phyloP scores from a whole-genome alignment of 1,140 invertebrate species.

The Brachionus rubens region DNA sequence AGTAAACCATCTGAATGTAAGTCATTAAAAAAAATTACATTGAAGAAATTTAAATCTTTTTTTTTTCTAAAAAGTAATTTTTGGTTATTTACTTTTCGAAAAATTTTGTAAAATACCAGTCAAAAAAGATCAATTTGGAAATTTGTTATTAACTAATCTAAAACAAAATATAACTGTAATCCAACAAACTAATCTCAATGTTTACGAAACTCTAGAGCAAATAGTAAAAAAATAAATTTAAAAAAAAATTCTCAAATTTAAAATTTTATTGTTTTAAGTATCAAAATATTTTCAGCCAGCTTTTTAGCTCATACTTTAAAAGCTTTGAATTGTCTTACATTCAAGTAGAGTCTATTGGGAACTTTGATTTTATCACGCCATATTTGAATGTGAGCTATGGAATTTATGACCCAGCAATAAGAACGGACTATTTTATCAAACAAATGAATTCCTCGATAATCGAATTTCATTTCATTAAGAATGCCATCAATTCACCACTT shows the following conservation, averaged over 20 bases:
- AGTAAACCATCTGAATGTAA: too few relatives aligned
- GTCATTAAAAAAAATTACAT: too few relatives aligned
- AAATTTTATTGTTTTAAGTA: background rate
- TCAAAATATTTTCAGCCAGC: background rate
- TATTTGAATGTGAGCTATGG: background rate
- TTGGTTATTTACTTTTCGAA: too few relatives aligned
- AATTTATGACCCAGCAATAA: background rate
- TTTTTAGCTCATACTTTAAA: background rate
- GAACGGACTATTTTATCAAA: background rate
- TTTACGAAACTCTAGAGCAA: background rate
- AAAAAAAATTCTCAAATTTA: background rate
- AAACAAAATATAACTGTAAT: background rate
- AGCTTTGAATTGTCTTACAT: too few relatives aligned
- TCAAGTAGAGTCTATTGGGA: too few relatives aligned
- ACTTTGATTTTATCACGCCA: background rate
- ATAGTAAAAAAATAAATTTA: background rate
- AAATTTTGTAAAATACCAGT: conserved; percentile 10
- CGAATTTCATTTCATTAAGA: background rate
- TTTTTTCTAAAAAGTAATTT: too few relatives aligned
- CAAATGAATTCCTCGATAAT: background rate
- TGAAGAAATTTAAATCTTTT: too few relatives aligned
- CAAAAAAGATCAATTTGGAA: background rate
- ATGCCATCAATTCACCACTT: too few relatives aligned
- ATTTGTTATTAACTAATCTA: background rate
- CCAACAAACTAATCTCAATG: background rate